Base-by-base conservation (phyloP, 1,140 invertebrate species). In the Tribolium madens region DNA sequence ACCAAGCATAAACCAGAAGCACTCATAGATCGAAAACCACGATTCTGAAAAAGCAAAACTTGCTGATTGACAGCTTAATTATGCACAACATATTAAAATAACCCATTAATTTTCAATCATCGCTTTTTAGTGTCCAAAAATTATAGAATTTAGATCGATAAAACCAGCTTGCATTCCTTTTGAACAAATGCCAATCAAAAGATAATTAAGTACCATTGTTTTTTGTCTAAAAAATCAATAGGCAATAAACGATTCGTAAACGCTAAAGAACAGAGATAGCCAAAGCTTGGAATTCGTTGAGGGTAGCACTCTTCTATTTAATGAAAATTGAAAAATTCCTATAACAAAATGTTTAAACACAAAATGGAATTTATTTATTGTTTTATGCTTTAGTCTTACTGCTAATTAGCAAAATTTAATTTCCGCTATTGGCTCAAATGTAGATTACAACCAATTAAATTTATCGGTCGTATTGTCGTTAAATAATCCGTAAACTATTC, bases 191-290 rank as follows among this genome's bases (percentile, higher is more conserved):
- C 18, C 52, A 57, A 21, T 57, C 52, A 57, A 26, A 21, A 3
- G 17, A 64, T 33, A 64, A 64, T 64, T 64, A 64, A 64, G 26
- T 64, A 9, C 3, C 26, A 64, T 64, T 13, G 21, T 64, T 64
- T 33, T 14, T n/a, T 64, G 1, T 31, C n/a, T 64, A 33, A 64
- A 64, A 64, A 64, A 64, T 64, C 57, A 64, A 64, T 64, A 64
- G 26, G 21, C 57, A 64, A 64, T 64, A 64, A 64, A 33, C 21
- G 18, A 26, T 64, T n/a, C 57, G 57, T 64, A 64, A 64, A 26
- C 52, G 52, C 31, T 14, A 64, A 33, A 26, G 17, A 18, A 64
- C 10, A 64, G 57, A 64, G 57, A 64, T 13, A 18, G 12, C 14
- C 12, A 26, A 33, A 64, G 21, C 31, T 5, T 50, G 26, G 26